Conservation (phyloP, 2,888 invertebrate species). For the Lampropteryx suffumata region DNA sequence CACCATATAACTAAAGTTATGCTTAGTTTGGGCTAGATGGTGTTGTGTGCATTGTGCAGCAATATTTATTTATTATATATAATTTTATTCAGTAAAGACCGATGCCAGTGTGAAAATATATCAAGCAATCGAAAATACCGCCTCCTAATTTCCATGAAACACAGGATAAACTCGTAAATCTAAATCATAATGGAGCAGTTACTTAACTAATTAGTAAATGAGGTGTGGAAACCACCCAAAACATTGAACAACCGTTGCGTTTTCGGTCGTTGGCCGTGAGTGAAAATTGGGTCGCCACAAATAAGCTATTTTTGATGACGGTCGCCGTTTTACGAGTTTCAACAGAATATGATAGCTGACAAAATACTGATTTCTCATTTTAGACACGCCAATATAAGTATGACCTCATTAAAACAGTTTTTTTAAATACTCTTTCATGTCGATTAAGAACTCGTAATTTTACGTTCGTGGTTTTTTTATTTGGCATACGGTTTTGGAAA, state of each 20-base stretch:
- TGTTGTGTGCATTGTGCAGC: too few relatives aligned
- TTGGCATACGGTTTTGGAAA: too few relatives aligned
- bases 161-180: too few relatives aligned
- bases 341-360: constrained; percentile 5
- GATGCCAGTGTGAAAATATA: too few relatives aligned
- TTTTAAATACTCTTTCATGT: background rate
- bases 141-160: background rate
- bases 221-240: constrained; percentile 25
- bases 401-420: constrained; percentile 3
- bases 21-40: too few relatives aligned
- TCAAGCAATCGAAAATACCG: background rate
- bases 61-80: too few relatives aligned
- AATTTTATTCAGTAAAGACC: too few relatives aligned
- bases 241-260: constrained; percentile 19
- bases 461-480: too few relatives aligned
- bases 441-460: too few relatives aligned
- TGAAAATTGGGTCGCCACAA: constrained; percentile 18
- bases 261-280: constrained; percentile 21
- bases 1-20: too few relatives aligned
- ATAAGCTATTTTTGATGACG: constrained; percentile 18
- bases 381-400: background rate
- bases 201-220: constrained; percentile 21
- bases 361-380: constrained; percentile 5
- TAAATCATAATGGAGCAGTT: constrained; percentile 21
- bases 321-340: constrained; percentile 7